Evolutionary conservation across 2,888 invertebrate species (phyloP).

Genomic region (Molorchus minor): DNA sequence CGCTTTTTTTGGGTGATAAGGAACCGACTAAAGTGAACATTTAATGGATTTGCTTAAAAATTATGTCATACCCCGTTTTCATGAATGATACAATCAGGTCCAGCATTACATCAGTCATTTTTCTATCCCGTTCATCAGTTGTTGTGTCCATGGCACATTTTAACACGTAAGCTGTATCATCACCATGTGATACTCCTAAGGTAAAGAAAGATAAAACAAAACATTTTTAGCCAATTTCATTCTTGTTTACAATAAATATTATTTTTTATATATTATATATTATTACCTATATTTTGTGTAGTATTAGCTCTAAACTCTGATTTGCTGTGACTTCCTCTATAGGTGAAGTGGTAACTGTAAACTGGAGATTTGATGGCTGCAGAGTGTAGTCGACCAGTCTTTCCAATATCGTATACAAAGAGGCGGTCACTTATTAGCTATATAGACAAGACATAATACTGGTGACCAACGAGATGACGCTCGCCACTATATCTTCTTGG

Average conservation of each 20-base stretch:
- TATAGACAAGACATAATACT: too few relatives aligned
- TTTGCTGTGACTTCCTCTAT: constrained; percentile 68
- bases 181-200: constrained; percentile 72
- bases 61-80: constrained; percentile 67
- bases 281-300: constrained; percentile 68
- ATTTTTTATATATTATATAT: background rate
- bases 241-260: background rate
- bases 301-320: constrained; percentile 66
- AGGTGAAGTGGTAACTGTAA: constrained; percentile 73
- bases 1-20: too few relatives aligned
- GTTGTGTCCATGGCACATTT: constrained; percentile 58
- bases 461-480: too few relatives aligned
- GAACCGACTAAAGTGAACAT: background rate
- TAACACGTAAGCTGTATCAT: constrained; percentile 68
- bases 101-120: constrained; percentile 65
- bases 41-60: background rate
- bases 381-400: constrained; percentile 70
- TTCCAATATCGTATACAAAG: constrained; percentile 69
- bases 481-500: too few relatives aligned
- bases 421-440: constrained; percentile 73
- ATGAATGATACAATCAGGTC: constrained; percentile 68
- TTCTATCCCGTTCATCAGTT: constrained; percentile 58
- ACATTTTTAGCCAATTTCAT: background rate
- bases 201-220: background rate
- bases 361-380: constrained; percentile 67